phyloP scores from a whole-genome alignment of 2,888 invertebrate species.

The Alloscopus bannaensis region DNA sequence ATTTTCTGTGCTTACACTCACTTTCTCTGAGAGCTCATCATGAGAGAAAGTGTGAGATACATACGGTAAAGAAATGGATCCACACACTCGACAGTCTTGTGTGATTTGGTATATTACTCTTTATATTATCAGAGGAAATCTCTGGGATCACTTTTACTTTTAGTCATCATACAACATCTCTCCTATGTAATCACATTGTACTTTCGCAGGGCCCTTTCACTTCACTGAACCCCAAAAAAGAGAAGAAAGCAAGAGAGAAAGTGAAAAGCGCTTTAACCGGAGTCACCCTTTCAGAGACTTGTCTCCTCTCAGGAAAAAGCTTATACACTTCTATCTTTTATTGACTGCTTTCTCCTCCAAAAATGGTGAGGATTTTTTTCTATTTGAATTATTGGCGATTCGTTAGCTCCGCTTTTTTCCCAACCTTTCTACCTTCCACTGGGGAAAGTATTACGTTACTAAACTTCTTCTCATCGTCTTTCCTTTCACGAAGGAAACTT shows the following conservation, averaged over 20 bases:
- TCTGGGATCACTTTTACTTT: constrained; percentile 15
- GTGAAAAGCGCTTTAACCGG: too few species aligned
- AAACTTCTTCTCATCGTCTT: not conserved
- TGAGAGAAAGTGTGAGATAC: not conserved
- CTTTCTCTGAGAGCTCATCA: too few species aligned
- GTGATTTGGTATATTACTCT: not conserved
- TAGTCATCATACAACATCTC: not conserved
- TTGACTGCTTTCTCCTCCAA: not conserved
- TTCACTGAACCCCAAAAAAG: too few species aligned
- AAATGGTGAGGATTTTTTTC: too few species aligned
- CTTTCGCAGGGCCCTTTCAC: too few species aligned
- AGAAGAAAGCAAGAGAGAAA: not conserved
- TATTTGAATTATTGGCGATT: constrained; percentile 28
- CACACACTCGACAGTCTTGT: not conserved
- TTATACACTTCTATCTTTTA: too few species aligned
- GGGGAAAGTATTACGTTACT: not conserved
- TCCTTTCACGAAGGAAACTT: not conserved
- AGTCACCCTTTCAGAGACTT: too few species aligned
- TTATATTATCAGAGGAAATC: constrained; percentile 7
- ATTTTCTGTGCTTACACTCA: not conserved
- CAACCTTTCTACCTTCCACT: constrained; percentile 1
- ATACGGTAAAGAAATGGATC: not conserved
- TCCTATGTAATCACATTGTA: not conserved
- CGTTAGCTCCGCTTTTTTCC: constrained; percentile 39
- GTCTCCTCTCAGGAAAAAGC: too few species aligned